These are phyloP conservation scores for Anniella stebbinsi DNA, from an alignment of 2,797 vertebrate genomes.

Conservation along the genomic window DNA sequence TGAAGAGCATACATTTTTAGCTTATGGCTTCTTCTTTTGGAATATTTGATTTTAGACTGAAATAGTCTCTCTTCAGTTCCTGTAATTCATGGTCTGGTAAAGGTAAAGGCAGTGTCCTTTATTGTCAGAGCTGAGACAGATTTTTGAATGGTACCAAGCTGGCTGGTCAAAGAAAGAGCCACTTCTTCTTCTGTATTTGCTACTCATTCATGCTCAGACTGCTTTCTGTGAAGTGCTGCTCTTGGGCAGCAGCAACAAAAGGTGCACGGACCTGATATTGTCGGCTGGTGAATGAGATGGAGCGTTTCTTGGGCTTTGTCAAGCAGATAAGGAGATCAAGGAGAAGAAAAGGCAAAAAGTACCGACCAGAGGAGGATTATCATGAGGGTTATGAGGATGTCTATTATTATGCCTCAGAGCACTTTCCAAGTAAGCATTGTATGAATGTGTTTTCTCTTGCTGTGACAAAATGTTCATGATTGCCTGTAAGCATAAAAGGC, in stretches of 20 bases:
- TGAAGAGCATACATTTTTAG: conserved; percentile 25
- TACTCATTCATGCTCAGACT: conserved; percentile 64
- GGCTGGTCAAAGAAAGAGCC: conserved; percentile 51
- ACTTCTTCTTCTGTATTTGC: conserved; percentile 1
- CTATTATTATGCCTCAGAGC: conserved; percentile 94
- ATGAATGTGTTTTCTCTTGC: conserved; percentile 48
- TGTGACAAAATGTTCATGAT: conserved; percentile 51
- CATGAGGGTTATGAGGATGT: conserved; percentile 99
- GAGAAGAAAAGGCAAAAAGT: conserved; percentile 95
- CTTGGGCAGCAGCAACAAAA: conserved; percentile 36
- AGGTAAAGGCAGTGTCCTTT: conserved; percentile 51
- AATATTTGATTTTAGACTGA: conserved; percentile 31
- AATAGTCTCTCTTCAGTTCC: conserved; percentile 33
- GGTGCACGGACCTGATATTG: conserved; percentile 47
- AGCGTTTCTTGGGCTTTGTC: conserved; percentile 94
- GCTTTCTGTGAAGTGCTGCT: conserved; percentile 62
- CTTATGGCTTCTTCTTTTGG: conserved; percentile 34
- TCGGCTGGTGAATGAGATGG: conserved; percentile 81
- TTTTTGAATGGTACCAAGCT: conserved; percentile 36
- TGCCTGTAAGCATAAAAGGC: conserved; percentile 48
- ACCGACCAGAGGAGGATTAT: conserved; percentile 97
- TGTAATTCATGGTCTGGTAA: conserved; percentile 56
- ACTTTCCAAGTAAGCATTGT: conserved; percentile 90
- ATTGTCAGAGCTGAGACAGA: conserved; percentile 53
- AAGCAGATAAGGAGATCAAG: conserved; percentile 91